Evolutionary conservation across 2,888 invertebrate genomes (phyloP).

Genomic region (Scrobipalpa costella): DNA sequence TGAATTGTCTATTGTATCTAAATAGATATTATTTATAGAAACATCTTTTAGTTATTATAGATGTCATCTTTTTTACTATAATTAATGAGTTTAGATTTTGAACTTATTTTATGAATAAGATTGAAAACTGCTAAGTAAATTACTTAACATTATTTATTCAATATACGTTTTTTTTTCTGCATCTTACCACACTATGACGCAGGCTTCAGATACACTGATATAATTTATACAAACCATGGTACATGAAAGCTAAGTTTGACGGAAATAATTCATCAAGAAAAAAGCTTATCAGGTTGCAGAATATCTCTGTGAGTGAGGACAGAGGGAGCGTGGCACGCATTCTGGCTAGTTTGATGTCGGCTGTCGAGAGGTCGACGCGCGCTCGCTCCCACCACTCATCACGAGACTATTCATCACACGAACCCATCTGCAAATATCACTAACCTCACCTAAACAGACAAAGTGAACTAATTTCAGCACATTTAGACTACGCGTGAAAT

Average conservation of each 20-base stretch:
- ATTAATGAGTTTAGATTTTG: no score
- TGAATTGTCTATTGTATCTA: no score
- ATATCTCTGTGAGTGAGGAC: conserved; percentile 64
- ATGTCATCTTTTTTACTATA: no score
- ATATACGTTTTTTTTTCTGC: no score
- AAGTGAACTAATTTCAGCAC: neutral
- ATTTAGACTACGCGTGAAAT: neutral
- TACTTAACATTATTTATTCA: neutral
- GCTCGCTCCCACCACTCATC: conserved; percentile 48
- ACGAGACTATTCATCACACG: conserved; percentile 31
- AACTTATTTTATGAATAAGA: no score
- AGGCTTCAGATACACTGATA: no score
- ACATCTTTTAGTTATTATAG: no score
- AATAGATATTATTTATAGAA: no score
- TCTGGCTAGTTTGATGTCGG: conserved; percentile 78
- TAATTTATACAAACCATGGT: no score
- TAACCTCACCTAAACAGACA: neutral
- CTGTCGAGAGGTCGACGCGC: conserved; percentile 69
- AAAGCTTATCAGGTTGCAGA: conserved; percentile 53
- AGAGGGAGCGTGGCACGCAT: conserved; percentile 75
- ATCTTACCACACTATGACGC: no score
- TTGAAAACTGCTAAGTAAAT: neutral
- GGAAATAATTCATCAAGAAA: conserved; percentile 8
- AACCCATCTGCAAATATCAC: neutral
- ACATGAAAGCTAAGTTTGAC: neutral